phyloP scores from a whole-genome alignment of 2,888 invertebrate genomes.

The Mactromeris polynyma region DNA sequence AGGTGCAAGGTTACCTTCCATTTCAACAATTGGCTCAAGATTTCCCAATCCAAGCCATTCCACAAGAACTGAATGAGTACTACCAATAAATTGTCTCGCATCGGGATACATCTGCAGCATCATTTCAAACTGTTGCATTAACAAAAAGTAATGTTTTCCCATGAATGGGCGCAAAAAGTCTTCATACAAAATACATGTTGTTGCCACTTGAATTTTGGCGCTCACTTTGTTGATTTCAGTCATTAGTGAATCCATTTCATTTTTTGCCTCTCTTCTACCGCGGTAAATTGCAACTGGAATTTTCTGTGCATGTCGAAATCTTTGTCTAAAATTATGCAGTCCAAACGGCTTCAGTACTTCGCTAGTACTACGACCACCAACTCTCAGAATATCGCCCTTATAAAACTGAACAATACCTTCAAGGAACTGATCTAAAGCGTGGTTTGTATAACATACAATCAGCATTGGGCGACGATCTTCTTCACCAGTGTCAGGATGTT shows the following conservation, averaged over 20 bases:
- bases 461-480: conserved; percentile 83
- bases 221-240: conserved; percentile 70
- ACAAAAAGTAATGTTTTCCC: conserved; percentile 42
- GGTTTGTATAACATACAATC: conserved; percentile 87
- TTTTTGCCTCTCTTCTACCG: conserved; percentile 56
- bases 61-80: conserved; percentile 62
- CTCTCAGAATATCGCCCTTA: conserved; percentile 79
- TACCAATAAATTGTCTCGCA: conserved; percentile 33
- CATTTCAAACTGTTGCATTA: conserved; percentile 50
- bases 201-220: conserved; percentile 71
- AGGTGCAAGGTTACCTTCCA: conserved; percentile 48
- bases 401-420: conserved; percentile 84
- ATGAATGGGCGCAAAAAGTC: conserved; percentile 68
- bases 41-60: conserved; percentile 78
- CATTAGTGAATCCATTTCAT: conserved; percentile 69
- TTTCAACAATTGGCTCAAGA: conserved; percentile 57
- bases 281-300: conserved; percentile 60
- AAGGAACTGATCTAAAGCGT: conserved; percentile 87
- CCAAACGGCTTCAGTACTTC: conserved; percentile 73
- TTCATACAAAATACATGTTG: conserved; percentile 78
- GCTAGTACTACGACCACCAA: conserved; percentile 83
- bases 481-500: conserved; percentile 52
- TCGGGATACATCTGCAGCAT: conserved; percentile 55
- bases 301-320: conserved; percentile 55
- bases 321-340: conserved; percentile 63